Evolutionary conservation across 1,140 invertebrate species (phyloP), one percentile per base, ranked within the genome.

Genomic region (Chelonus insularis): DNA sequence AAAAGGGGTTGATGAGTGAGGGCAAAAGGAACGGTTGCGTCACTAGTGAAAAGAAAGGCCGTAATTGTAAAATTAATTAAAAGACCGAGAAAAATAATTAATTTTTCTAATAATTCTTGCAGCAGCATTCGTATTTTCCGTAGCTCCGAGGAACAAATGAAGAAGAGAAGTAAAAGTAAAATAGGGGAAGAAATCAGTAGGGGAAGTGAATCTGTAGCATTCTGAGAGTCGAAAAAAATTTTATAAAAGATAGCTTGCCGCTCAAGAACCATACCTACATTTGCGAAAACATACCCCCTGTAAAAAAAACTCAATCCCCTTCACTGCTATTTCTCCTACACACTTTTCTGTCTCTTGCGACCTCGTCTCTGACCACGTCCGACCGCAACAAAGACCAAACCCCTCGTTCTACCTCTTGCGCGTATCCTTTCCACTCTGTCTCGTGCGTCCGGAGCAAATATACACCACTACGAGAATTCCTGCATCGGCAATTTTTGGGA

Each of bases 1-100:
- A 29, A 29, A 29, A 29, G 25, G 25, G 25, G 25, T 29, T 29
- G 25, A 29, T 7, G 25, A 29, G 25, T 4, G 25, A 29, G 23
- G 16, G 50, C 14, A 14, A 23, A 8, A 52, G 48, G 43, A 23
- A 20, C 48, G 47, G 20, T 32, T 41, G 57, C 23, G 20, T 25
- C 9, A 9, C 29, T n/a, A 16, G 45, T 12, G 45, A 59, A 60
- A 48, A 57, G 64, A 57, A 57, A 60, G 50, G 60, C 52, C 69
- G 68, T 74, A 79, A 79, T 79, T 77, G 75, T 75, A 78, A 78
- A 80, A 79, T 79, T 80, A 80, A 80, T 79, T 78, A 80, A 79
- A 75, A 79, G 77, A 72, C 76, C 67, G 72, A 70, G 68, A 72
- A 78, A 52, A 78, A 79, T 81, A 79, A 81, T 80, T 80, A 81